Evolutionary conservation across 1,140 invertebrate genomes (phyloP), one percentile per base, ranked within the genome.

Genomic region (Ostrea edulis): DNA sequence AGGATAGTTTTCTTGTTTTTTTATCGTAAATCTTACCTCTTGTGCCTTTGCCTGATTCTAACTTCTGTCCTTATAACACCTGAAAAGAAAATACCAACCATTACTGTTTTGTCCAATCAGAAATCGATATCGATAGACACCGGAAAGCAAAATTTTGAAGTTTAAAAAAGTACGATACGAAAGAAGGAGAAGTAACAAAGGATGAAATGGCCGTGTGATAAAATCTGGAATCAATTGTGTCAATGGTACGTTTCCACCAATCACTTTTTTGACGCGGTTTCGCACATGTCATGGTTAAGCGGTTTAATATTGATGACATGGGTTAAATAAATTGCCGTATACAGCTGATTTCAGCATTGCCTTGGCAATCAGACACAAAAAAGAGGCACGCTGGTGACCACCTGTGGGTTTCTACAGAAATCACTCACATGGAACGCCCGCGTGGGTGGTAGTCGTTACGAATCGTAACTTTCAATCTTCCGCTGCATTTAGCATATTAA

Each of bases 201-300:
- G 68, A 77, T 77, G 68, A 77, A 77, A 77, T 77, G 14, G 9
- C 29, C 68, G 8, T 35, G 29, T 14, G 68, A 77, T 77, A 77
- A 77, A 77, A 77, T 77, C 68, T 35, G 68, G 9, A 29, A 35
- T 7, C 20, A 62, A 62, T 62, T 62, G 55, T 62, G 55, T 62
- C 55, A 62, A 62, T 29, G 14, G 68, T 77, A 77, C 25, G 29
- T 77, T 77, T 77, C 12, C 68, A 77, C 68, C 68, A 77, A 77
- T 77, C 12, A 35, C 25, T 77, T 44, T 77, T 77, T 77, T 77
- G 22, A 77, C 68, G 68, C 11, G 68, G 68, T 29, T 77, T 35
- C 29, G 68, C 68, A 77, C 68, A 77, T 77, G 68, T 77, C 68
- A 77, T 77, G 68, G 68, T 77, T 77, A 35, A 77, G 68, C 22